Evolutionary conservation across 2,888 invertebrate species (phyloP).

Genomic region (Ptychoptera contaminata): DNA sequence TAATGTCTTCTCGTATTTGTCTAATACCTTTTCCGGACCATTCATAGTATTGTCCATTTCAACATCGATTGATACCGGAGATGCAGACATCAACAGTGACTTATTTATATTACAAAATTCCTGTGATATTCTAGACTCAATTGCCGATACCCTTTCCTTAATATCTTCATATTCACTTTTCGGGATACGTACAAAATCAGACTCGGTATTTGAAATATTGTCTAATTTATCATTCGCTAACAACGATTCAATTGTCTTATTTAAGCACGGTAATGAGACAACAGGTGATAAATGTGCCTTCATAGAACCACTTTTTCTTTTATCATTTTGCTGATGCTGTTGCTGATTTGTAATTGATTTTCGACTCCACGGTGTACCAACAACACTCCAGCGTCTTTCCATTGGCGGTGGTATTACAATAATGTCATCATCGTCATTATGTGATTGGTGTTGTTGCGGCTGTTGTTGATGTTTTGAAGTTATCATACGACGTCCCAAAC

Average conservation of each 20-base stretch:
- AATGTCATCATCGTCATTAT: conserved; percentile 7
- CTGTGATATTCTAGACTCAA: conserved; percentile 52
- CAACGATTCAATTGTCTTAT: conserved; percentile 30
- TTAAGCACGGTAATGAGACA: conserved; percentile 29
- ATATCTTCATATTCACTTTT: conserved; percentile 66
- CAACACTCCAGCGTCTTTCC: conserved; percentile 39
- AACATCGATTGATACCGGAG: conserved; percentile 6
- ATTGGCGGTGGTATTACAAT: conserved; percentile 18
- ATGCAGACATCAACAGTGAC: conserved; percentile 2
- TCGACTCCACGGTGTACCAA: conserved; percentile 20
- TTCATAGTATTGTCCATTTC: conserved; percentile 11
- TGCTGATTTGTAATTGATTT: conserved; percentile 6
- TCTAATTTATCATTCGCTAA: conserved; percentile 15
- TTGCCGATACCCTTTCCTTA: conserved; percentile 55
- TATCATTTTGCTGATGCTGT: conserved; percentile 1
- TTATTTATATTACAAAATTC: conserved; percentile 36
- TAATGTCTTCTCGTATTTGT: conserved; percentile 55
- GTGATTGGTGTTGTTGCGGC: conserved; percentile 13
- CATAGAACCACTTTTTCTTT: conserved; percentile 13
- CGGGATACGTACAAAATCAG: conserved; percentile 53
- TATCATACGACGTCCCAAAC: conserved; percentile 13
- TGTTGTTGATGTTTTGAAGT: conserved; percentile 13
- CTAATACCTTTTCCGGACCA: conserved; percentile 48
- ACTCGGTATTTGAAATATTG: conserved; percentile 24
- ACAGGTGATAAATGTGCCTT: conserved; percentile 33